These are phyloP conservation scores for Platichthys stellatus DNA, from an alignment of 2,113 vertebrate genomes.

Conservation along the genomic window DNA sequence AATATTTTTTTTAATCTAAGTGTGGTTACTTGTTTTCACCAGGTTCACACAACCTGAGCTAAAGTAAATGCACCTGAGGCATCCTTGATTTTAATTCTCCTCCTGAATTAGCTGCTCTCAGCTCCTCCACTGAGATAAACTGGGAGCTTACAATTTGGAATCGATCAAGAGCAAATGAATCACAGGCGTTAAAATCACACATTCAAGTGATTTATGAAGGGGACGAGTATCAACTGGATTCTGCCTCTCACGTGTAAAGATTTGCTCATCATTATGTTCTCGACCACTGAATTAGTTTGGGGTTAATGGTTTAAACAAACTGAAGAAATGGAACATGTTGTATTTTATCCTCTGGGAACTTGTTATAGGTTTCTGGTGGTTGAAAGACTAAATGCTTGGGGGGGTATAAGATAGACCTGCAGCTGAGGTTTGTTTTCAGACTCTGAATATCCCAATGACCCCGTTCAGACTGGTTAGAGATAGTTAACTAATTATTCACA, in stretches of 20 bases:
- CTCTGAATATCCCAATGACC: no score
- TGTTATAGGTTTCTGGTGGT: background rate
- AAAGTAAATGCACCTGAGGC: no score
- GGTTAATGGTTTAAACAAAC: background rate
- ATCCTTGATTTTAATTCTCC: background rate
- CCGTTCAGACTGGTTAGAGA: no score
- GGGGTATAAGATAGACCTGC: no score
- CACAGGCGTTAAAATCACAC: background rate
- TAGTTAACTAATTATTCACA: no score
- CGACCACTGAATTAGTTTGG: background rate
- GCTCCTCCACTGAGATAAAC: background rate
- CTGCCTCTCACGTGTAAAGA: background rate
- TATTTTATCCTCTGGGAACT: background rate
- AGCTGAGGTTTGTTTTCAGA: no score
- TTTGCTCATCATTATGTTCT: background rate
- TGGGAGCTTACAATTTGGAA: background rate
- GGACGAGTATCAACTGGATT: background rate
- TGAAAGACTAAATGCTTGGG: background rate
- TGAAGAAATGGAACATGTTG: background rate
- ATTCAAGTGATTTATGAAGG: conserved; percentile 16
- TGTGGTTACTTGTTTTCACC: background rate
- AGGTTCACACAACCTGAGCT: no score
- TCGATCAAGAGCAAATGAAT: background rate
- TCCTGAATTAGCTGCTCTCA: background rate
- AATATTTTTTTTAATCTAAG: background rate